Evolutionary conservation across 2,888 invertebrate species (phyloP).

Genomic region (Drosophila differens): DNA sequence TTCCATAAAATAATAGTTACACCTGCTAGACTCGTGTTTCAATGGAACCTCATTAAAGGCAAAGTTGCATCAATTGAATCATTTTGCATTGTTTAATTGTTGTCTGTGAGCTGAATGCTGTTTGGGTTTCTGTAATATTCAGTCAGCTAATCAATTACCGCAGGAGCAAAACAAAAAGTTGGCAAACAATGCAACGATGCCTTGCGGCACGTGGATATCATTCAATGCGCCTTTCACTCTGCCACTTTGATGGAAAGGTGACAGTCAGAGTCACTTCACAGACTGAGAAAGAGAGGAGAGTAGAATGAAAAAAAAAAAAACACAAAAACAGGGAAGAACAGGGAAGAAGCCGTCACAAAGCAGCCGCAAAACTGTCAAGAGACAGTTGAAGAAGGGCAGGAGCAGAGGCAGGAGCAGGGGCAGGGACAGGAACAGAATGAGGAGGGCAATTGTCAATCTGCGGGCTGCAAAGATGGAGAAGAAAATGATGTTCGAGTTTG

Average conservation of each 20-base stretch:
- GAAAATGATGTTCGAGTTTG: slow-evolving; percentile 9
- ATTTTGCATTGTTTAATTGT: slow-evolving; percentile 22
- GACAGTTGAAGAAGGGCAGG: slow-evolving; percentile 4
- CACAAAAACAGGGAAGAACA: slow-evolving; percentile 18
- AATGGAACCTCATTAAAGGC: slow-evolving; percentile 20
- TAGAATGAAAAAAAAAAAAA: background rate
- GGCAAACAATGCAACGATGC: slow-evolving; percentile 62
- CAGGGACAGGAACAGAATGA: background rate
- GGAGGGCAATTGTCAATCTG: slow-evolving; percentile 45
- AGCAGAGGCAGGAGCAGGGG: background rate
- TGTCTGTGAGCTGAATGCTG: slow-evolving; percentile 7
- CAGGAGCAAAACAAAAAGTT: slow-evolving; percentile 55
- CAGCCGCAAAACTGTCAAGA: slow-evolving; percentile 61
- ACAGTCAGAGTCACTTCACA: slow-evolving; percentile 67
- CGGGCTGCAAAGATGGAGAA: slow-evolving; percentile 5
- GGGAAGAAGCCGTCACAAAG: slow-evolving; percentile 34
- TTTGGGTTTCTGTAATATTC: slow-evolving; percentile 22
- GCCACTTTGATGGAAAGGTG: slow-evolving; percentile 79
- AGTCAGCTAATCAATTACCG: slow-evolving; percentile 69
- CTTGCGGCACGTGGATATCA: slow-evolving; percentile 77
- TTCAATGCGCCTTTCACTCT: slow-evolving; percentile 71
- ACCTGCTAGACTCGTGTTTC: slow-evolving; percentile 22
- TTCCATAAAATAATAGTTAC: slow-evolving; percentile 5
- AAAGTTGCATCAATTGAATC: slow-evolving; percentile 1
- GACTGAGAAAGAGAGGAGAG: background rate